These are phyloP conservation scores for Styela plicata DNA, from an alignment of 23 tunicate species.

Conservation along the genomic window DNA sequence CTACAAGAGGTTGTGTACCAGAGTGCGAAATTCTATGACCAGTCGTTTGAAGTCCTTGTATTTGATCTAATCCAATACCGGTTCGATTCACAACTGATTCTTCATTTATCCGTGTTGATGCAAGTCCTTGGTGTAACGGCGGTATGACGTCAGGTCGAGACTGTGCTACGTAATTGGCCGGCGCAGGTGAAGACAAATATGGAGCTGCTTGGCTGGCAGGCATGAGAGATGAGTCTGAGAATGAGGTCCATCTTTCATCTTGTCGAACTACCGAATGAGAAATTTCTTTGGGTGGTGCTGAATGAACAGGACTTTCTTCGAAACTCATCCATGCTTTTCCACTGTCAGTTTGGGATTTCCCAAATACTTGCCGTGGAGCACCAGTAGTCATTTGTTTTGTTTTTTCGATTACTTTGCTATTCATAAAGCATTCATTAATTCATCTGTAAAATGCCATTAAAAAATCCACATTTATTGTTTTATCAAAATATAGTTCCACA, in stretches of 20 bases:
- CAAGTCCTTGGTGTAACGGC: background rate
- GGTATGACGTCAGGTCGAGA: background rate
- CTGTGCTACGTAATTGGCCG: background rate
- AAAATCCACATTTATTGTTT: too few relatives aligned
- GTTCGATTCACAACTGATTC: constrained; percentile 5
- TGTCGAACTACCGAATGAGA: constrained; percentile 11
- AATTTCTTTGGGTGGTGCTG: constrained; percentile 8
- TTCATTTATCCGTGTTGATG: background rate
- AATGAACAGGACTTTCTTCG: constrained; percentile 92
- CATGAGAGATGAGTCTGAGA: background rate
- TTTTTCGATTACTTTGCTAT: too few relatives aligned
- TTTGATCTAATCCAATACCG: constrained; percentile 5
- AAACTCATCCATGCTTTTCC: constrained; percentile 75
- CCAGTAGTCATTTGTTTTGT: constrained; percentile 26
- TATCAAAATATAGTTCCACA: too few relatives aligned
- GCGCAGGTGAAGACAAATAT: background rate
- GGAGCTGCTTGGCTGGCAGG: background rate
- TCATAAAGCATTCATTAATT: too few relatives aligned
- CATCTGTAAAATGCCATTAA: too few relatives aligned
- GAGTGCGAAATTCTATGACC: background rate
- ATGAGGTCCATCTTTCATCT: constrained; percentile 20
- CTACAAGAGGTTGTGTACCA: background rate
- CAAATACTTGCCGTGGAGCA: background rate
- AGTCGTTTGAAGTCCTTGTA: background rate
- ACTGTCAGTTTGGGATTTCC: background rate